These are phyloP conservation scores for Entomyzon cyanotis DNA, from an alignment of 2,113 vertebrate species.

Conservation along the genomic window DNA sequence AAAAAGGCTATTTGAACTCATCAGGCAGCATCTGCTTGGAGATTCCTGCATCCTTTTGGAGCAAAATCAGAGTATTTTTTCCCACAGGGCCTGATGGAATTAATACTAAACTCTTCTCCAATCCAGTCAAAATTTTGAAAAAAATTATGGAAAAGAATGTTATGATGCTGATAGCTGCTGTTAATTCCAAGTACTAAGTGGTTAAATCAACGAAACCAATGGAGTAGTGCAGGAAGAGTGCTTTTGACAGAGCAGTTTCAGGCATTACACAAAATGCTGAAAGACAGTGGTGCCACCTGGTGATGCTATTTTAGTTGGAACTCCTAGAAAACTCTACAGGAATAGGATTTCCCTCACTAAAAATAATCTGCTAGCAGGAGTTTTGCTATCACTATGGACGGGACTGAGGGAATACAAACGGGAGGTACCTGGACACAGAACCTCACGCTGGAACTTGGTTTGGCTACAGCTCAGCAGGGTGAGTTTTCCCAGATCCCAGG, in stretches of 20 bases:
- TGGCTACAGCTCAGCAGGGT: not conserved
- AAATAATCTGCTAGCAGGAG: fast-evolving
- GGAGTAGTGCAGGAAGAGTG: fast-evolving
- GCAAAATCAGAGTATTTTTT: not conserved
- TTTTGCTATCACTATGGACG: not conserved
- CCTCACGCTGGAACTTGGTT: fast-evolving
- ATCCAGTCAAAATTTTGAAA: not conserved
- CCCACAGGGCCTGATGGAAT: fast-evolving
- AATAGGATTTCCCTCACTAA: not conserved
- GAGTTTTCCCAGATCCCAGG: too few species aligned
- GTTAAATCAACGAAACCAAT: not conserved
- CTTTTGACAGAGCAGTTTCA: fast-evolving
- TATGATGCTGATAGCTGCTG: fast-evolving
- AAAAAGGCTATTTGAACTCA: not conserved
- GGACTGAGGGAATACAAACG: not conserved
- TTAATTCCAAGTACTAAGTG: not conserved
- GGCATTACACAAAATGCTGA: fast-evolving
- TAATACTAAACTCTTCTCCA: not conserved
- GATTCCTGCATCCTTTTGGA: not conserved
- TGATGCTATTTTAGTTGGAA: fast-evolving
- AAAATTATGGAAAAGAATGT: fast-evolving
- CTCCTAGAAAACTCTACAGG: fast-evolving
- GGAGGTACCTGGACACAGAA: not conserved
- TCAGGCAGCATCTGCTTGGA: not conserved
- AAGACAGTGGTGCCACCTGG: not conserved